Evolutionary conservation across 2,113 vertebrate genomes (phyloP).

Genomic region (Caretta caretta): DNA sequence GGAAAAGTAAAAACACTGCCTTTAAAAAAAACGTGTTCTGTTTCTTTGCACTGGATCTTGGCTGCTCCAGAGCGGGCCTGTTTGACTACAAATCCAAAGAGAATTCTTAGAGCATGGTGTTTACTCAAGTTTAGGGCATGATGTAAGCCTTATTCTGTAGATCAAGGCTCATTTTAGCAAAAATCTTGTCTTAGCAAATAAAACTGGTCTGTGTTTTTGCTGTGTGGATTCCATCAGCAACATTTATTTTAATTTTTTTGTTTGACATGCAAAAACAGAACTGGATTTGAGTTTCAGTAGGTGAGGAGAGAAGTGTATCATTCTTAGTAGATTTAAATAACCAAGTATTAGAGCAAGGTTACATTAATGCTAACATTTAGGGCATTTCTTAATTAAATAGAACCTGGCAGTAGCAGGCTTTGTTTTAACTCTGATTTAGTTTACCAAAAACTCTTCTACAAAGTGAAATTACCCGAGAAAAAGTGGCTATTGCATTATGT

Average conservation of each 20-base stretch:
- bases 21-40: slow-evolving; percentile 50
- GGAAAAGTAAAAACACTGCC: background rate
- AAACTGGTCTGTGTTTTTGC: slow-evolving; percentile 36
- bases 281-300: background rate
- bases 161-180: slow-evolving; percentile 49
- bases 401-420: background rate
- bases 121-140: slow-evolving; percentile 54
- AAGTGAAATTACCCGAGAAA: background rate
- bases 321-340: slow-evolving; percentile 5
- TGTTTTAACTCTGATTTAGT: background rate
- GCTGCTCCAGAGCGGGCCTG: slow-evolving; percentile 31
- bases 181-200: slow-evolving; percentile 48
- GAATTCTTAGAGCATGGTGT: slow-evolving; percentile 62
- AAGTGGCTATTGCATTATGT: background rate
- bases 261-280: slow-evolving; percentile 23
- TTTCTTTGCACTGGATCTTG: slow-evolving; percentile 44
- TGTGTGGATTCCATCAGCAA: slow-evolving; percentile 39
- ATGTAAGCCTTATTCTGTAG: slow-evolving; percentile 31
- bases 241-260: slow-evolving; percentile 27
- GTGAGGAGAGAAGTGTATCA: background rate
- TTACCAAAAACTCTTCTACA: background rate
- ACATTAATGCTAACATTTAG: background rate
- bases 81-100: slow-evolving; percentile 67
- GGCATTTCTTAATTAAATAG: background rate
- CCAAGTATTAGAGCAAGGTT: background rate